Evolutionary conservation across 2,888 invertebrate species (phyloP), one percentile per base, ranked within the genome.

Genomic region (Priocnemis perturbator): DNA sequence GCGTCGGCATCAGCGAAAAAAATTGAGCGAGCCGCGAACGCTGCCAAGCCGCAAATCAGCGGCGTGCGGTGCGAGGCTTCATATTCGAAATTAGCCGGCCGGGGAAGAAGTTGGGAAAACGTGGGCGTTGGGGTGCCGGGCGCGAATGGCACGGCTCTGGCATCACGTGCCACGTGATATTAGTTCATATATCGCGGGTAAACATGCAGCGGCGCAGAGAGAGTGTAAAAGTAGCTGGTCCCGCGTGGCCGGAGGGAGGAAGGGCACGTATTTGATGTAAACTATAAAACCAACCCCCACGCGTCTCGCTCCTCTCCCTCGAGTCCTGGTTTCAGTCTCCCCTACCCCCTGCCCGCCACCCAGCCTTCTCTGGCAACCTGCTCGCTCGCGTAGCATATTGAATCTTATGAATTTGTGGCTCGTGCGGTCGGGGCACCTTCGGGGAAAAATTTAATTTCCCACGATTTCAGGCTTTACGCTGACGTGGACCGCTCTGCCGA

Each of bases 341-440:
- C 45, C 56, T 21, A 23, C 19, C 50, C 55, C 48, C 47, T 17
- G 44, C 71, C 53, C 60, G 52, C 71, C 67, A 48, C 9, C 58
- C 60, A 48, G 9, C 50, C 45, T 62, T 17, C 56, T 59, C 71
- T 71, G 71, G 78, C 71, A 76, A 75, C 79, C 74, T 73, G 79
- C 82, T 80, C 72, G 70, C 75, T 75, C 77, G 74, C 79, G 77
- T 80, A 80, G 84, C 84, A 87, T 88, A 87, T 88, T 87, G 85
- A 87, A 88, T 88, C 86, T 88, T 88, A 88, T 87, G 86, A 87
- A 87, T 87, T 85, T 85, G 82, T 81, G 84, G 81, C 79, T 75
- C 78, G 77, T 79, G 77, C 72, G 80, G 76, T 76, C 73, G 71
- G 69, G 67, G 64, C 69, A 76, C 68, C 76, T 76, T 71, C 74